A percentile compares a stretch with the other conserved stretches of the same genome.
Evolutionary conservation across 1,140 invertebrate genomes (phyloP).

Genomic region (Scaptomyza montana): DNA sequence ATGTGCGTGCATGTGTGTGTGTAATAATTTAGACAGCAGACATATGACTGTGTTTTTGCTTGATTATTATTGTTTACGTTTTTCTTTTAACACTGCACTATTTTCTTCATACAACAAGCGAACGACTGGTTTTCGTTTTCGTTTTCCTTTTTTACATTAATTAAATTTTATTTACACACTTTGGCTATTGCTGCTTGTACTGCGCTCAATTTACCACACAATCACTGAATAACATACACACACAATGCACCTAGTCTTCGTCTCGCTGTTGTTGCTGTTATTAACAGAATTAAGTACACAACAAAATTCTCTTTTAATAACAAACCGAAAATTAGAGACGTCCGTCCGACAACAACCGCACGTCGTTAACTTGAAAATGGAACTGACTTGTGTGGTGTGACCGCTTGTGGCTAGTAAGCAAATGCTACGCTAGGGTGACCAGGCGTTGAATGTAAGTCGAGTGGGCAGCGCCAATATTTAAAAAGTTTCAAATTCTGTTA

Average conservation of each 20-base stretch:
- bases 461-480: slow-evolving; percentile 18
- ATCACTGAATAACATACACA: slow-evolving; percentile 36
- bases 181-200: slow-evolving; percentile 4
- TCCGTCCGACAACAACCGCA: slow-evolving; percentile 39
- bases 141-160: slow-evolving; percentile 49
- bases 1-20: slow-evolving; percentile 19
- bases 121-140: slow-evolving; percentile 44
- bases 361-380: slow-evolving; percentile 41
- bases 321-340: slow-evolving; percentile 28
- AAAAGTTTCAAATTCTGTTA: background rate
- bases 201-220: slow-evolving; percentile 37
- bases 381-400: slow-evolving; percentile 28
- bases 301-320: slow-evolving; percentile 54
- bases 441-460: background rate
- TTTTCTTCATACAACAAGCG: slow-evolving; percentile 40
- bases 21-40: slow-evolving; percentile 53
- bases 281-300: slow-evolving; percentile 57
- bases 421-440: slow-evolving; percentile 16
- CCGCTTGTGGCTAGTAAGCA: background rate
- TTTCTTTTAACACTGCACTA: slow-evolving; percentile 56
- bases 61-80: slow-evolving; percentile 60
- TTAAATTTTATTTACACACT: slow-evolving; percentile 57
- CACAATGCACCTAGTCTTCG: slow-evolving; percentile 28
- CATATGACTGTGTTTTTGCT: slow-evolving; percentile 36
- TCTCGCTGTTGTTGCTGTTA: slow-evolving; percentile 43